Evolutionary conservation across 2,888 invertebrate species (phyloP), one percentile per base, ranked within the genome.

Genomic region (Odontothrips loti): DNA sequence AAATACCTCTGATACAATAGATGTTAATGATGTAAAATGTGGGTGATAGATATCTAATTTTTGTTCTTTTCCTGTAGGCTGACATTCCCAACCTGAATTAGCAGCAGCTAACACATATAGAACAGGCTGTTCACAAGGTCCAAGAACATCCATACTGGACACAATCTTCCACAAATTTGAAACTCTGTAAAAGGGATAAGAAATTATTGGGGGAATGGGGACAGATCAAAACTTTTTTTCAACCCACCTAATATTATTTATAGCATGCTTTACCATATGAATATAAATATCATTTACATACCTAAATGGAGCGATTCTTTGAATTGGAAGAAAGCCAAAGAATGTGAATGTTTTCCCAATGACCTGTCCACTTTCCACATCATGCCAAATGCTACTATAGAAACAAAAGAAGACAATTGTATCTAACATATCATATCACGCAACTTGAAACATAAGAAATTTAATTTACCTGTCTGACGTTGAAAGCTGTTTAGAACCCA

Each of bases 401-500:
- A 17, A 17, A 58, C 20, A 58, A 58, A 58, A 58, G 17, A 11
- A 15, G 15, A 43, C 34, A 43, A 6, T 43, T 6, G n/a, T n/a
- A 58, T 9, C 20, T 58, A 43, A 43, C 6, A 6, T 43, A 6
- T 43, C 2, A 43, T 43, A 6, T 43, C 34, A 43, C 6, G 34
- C 34, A 43, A 6, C 34, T 43, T 43, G 34, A 43, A 43, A 4
- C 6, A 10, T 9, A 75, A 75, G 0, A 75, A 27, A 75, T 27
- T 12, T 2, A 43, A 43, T 4, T 75, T 27, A 75, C 68, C 27
- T 27, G n/a, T 27, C 9, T 75, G 68, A 75, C 12, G 23, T 8
- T n/a, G 1, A 23, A 20, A 68, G 15, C 8, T 79, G 79, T 23
- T 78, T 27, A 34, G 43, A 51, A 15, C 79, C 81, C 43, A 83